Conservation (phyloP, 2,888 invertebrate genomes). For the Tribolium freemani region DNA sequence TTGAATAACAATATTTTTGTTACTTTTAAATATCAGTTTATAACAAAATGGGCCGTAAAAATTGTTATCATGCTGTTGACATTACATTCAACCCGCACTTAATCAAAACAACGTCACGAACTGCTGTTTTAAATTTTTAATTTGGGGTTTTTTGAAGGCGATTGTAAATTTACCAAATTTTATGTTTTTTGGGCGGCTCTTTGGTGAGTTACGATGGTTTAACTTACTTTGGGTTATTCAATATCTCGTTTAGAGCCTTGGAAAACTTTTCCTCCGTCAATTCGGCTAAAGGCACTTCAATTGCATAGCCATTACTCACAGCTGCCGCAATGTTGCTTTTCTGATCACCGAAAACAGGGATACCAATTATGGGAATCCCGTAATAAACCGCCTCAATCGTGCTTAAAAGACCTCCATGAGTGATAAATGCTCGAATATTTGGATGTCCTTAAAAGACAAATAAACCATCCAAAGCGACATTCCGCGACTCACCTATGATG, state of each 20-base stretch:
- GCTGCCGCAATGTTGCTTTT: slow-evolving; percentile 68
- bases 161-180: no score
- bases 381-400: slow-evolving; percentile 68
- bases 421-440: slow-evolving; percentile 67
- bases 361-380: slow-evolving; percentile 68
- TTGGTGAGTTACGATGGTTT: neutral
- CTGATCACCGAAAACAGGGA: slow-evolving; percentile 71
- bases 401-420: slow-evolving; percentile 69
- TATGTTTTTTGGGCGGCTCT: no score
- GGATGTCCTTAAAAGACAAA: slow-evolving; percentile 60
- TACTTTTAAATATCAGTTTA: no score
- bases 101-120: no score
- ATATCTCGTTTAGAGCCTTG: slow-evolving; percentile 54
- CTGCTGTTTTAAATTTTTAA: no score
- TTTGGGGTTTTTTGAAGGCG: no score
- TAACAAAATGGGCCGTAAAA: no score
- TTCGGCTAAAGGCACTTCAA: slow-evolving; percentile 61
- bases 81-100: no score
- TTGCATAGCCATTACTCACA: slow-evolving; percentile 65
- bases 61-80: no score
- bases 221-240: slow-evolving; percentile 57
- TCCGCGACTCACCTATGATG: slow-evolving; percentile 3
- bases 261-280: slow-evolving; percentile 61
- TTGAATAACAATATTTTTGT: no score
- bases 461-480: neutral